These are phyloP conservation scores for Periophthalmus modestus DNA, from an alignment of 2,113 vertebrate genomes.

Conservation along the genomic window DNA sequence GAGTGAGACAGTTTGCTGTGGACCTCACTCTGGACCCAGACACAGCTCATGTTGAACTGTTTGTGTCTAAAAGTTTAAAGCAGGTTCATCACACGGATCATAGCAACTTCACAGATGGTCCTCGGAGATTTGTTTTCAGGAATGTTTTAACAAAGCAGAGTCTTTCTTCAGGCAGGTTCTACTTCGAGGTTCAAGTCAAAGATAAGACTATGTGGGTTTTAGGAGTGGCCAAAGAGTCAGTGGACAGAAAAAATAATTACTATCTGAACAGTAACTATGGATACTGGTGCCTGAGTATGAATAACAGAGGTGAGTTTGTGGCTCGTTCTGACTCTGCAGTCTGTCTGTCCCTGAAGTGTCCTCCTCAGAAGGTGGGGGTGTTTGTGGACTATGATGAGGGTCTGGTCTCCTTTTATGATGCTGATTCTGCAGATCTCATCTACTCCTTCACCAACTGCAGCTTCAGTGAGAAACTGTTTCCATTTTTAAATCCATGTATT, in stretches of 20 bases:
- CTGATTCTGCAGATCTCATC: constrained; percentile 2
- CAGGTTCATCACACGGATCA: not conserved
- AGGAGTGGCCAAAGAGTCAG: not conserved
- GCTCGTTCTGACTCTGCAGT: not conserved
- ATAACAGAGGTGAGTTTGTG: not conserved
- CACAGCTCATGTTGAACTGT: no score
- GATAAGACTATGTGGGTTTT: not conserved
- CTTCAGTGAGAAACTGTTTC: not conserved
- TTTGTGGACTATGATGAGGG: constrained; percentile 1
- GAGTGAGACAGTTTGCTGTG: no score
- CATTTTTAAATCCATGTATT: not conserved
- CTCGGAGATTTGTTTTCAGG: not conserved
- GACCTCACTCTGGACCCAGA: no score
- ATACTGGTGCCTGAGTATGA: not conserved
- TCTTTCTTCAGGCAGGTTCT: not conserved
- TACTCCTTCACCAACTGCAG: not conserved
- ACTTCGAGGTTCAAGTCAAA: constrained; percentile 2
- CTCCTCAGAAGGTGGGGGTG: constrained; percentile 2
- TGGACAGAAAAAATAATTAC: not conserved
- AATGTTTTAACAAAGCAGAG: not conserved
- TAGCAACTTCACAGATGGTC: not conserved
- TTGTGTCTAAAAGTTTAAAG: not conserved
- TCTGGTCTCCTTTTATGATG: constrained; percentile 3
- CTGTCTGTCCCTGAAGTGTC: not conserved
- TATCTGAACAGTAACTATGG: not conserved